Evolutionary conservation across 2,888 invertebrate species (phyloP).

Genomic region (Phyllotreta cruciferae): DNA sequence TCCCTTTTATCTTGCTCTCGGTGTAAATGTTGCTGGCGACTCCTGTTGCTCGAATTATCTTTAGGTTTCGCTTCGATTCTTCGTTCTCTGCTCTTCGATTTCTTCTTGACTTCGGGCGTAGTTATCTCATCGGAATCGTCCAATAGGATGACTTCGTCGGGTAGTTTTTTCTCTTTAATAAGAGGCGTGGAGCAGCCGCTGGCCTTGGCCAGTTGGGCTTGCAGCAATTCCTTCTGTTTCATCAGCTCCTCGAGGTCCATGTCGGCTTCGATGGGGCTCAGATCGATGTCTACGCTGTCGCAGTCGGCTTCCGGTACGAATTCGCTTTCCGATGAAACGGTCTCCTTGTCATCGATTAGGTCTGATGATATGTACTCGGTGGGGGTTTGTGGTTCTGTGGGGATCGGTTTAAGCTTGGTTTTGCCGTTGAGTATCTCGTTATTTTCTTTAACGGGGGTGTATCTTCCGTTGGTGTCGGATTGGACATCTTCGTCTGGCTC

Average conservation of each 20-base stretch:
- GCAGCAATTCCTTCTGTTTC: slow-evolving; percentile 85
- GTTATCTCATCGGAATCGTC: slow-evolving; percentile 66
- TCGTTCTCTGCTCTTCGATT: slow-evolving; percentile 58
- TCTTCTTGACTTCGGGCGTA: slow-evolving; percentile 48
- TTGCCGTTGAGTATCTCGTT: slow-evolving; percentile 46
- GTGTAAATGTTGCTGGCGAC: slow-evolving; percentile 23
- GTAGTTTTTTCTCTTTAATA: slow-evolving; percentile 56
- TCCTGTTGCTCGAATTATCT: slow-evolving; percentile 39
- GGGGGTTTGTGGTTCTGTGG: slow-evolving; percentile 62
- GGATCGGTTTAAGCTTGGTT: slow-evolving; percentile 62
- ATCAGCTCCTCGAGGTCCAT: slow-evolving; percentile 88
- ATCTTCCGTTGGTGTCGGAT: slow-evolving; percentile 53
- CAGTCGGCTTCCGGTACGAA: slow-evolving; percentile 68
- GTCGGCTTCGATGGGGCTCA: slow-evolving; percentile 82
- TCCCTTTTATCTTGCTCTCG: slow-evolving; percentile 35
- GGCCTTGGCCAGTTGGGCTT: slow-evolving; percentile 81
- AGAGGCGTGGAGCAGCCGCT: slow-evolving; percentile 53
- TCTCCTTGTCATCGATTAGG: slow-evolving; percentile 58
- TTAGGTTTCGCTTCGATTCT: slow-evolving; percentile 54
- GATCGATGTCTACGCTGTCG: slow-evolving; percentile 73
- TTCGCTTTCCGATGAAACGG: slow-evolving; percentile 74
- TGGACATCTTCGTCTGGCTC: slow-evolving; percentile 59
- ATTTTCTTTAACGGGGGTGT: slow-evolving; percentile 50
- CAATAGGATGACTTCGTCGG: slow-evolving; percentile 68
- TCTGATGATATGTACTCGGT: slow-evolving; percentile 62